Base-by-base conservation (phyloP, 2,888 invertebrate genomes). In the Thelaira solivaga region DNA sequence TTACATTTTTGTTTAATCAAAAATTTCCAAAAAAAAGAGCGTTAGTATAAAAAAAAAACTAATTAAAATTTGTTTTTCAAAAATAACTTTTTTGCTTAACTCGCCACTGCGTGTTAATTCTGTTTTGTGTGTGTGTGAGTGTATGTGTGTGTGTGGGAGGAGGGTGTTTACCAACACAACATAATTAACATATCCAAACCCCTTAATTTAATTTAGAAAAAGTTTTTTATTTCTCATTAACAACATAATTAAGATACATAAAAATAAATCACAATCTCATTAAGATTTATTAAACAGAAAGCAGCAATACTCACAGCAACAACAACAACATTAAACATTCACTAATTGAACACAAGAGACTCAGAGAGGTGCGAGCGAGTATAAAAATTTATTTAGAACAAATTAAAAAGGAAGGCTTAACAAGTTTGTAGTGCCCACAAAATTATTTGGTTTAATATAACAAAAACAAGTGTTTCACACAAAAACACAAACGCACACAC, bases 221-320 rank as follows among this genome's bases (percentile, higher is more conserved):
- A 11, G 13, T 36, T 36, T 55, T 36, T 22, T 16, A 20, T 55
- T 59, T 43, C 18, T 18, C 43, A 34, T 62, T 53, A 29, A 62
- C 51, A 39, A 57, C 20, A 26, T 65, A 65, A 76, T 71, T 71
- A 65, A 71, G 51, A 53, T 61, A 34, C 34, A 51, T 13, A 22
- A 20, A 64, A 39, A 65, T 65, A 71, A 71, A 71, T 71, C 36
- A 71, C 76, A 57, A 41, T 47, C n/a, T 69, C 65, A 61, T 61
- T 59, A 59, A 71, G 65, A 76, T 65, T 71, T 65, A 65, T 61
- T 59, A 71, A 71, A 71, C 59, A 65, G 29, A 49, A 45, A n/a
- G n/a, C n/a, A n/a, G n/a, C n/a, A n/a, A n/a, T n/a, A n/a, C n/a
- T n/a, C n/a, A 64, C 55, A 29, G 10, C 20, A 53, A 34, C 49